phyloP scores from a whole-genome alignment of 37 sponge, comb jelly and placozoan genomes.

The Oscarella lobularis region DNA sequence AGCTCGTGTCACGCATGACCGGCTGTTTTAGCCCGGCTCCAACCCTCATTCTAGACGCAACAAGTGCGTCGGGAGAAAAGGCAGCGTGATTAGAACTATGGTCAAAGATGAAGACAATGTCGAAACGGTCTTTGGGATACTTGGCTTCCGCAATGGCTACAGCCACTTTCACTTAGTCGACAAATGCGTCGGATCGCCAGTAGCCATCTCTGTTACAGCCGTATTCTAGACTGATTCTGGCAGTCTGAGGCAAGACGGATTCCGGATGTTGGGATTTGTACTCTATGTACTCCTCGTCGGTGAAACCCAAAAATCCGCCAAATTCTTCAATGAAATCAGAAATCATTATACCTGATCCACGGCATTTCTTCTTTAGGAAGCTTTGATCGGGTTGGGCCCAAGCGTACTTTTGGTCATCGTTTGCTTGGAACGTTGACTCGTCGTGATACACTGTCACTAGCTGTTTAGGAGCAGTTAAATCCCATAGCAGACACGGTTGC shows the following conservation, averaged over 20 bases:
- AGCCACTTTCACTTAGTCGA: constrained; percentile 16
- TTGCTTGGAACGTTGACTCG: not conserved
- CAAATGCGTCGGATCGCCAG: constrained; percentile 21
- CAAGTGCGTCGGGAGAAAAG: constrained; percentile 14
- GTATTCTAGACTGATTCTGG: too few relatives aligned
- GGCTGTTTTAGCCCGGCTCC: constrained; percentile 23
- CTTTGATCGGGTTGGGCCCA: not conserved
- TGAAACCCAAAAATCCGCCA: not conserved
- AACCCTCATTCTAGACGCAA: constrained; percentile 6
- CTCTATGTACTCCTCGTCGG: too few relatives aligned
- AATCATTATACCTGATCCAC: not conserved
- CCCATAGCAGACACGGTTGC: too few relatives aligned
- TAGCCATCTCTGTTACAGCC: constrained; percentile 20
- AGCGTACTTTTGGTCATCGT: not conserved
- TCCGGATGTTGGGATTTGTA: too few relatives aligned
- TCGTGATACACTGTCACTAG: not conserved
- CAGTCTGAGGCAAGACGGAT: too few relatives aligned
- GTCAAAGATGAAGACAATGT: constrained; percentile 18
- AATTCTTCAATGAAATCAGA: not conserved
- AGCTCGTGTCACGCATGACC: constrained; percentile 13
- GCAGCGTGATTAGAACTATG: constrained; percentile 20
- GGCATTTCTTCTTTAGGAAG: not conserved
- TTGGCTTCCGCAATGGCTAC: constrained; percentile 16
- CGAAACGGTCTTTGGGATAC: constrained; percentile 19
- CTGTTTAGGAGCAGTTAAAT: not conserved